Base-by-base conservation (phyloP, 1,140 invertebrate genomes). In the Himalopsyche phryganea region DNA sequence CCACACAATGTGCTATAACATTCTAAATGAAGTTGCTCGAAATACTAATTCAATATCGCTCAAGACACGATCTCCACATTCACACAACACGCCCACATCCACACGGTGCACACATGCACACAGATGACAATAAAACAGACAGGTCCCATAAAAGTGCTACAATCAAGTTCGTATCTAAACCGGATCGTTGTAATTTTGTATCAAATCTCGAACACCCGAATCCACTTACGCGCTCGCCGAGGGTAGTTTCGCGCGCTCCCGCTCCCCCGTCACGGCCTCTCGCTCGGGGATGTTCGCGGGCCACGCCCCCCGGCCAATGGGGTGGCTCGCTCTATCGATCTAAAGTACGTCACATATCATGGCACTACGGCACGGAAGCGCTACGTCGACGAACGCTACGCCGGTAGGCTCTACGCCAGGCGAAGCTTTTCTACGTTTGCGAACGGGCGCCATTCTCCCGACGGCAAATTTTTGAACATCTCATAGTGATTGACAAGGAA, bases 221-320 rank as follows among this genome's bases (percentile, higher is more conserved):
- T 48, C 57, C 57, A 59, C 57, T 59, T 53, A 46, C 46, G 35
- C 54, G 19, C 45, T 42, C 13, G 19, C 17, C 13, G 9, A 45
- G 33, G 58, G 41, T 13, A 17, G 44, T 11, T 10, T 32, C 6
- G 6, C 33, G 15, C 38, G 28, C 35, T 23, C 33, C 42, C 23
- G 23, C 23, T 28, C 23, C 9, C 4, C 4, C 9, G 23, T 28
- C 4, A 28, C 9, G 4, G 4, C 23, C 9, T 28, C 23, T 28
- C 23, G 23, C 52, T 45, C 59, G 45, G 17, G 19, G 50, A 15
- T 51, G 35, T 44, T 20, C 11, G 15, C 14, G 33, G 49, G 58
- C 53, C 53, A 57, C 61, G 61, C 61, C 61, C 50, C 20, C 49
- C 53, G 57, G 50, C 61, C 61, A 63, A 63, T 63, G 50, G 50